A percentile compares a stretch with the other conserved stretches of the same genome.
These are phyloP conservation scores for Enteromius radiatus DNA, from an alignment of 2,797 vertebrate species.

Conservation along the genomic window DNA sequence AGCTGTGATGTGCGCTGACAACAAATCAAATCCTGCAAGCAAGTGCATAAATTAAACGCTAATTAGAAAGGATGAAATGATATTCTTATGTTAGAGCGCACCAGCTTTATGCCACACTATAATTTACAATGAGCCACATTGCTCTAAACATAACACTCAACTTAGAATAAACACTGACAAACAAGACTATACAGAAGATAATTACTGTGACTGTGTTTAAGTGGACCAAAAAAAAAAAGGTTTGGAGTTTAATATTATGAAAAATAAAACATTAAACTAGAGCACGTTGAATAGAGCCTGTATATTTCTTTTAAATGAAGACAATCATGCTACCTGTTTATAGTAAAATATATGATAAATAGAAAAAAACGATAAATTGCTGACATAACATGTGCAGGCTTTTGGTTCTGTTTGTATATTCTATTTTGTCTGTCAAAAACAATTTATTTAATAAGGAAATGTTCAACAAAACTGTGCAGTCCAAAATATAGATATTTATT, in stretches of 20 bases:
- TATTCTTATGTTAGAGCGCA: slow-evolving; percentile 26
- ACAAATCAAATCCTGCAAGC: slow-evolving; percentile 16
- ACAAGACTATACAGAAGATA: slow-evolving; percentile 32
- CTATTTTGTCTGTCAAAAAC: background rate
- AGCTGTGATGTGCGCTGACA: background rate
- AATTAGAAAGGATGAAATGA: slow-evolving; percentile 33
- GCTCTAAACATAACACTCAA: slow-evolving; percentile 27
- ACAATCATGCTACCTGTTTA: background rate
- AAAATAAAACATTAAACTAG: background rate
- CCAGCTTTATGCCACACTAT: slow-evolving; percentile 19
- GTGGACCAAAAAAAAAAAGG: background rate
- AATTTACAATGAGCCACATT: slow-evolving; percentile 5
- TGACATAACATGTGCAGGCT: background rate
- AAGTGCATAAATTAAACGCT: slow-evolving; percentile 39
- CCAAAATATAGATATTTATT: slow-evolving; percentile 54
- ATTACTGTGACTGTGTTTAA: background rate
- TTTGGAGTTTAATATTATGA: background rate
- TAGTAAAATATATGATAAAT: background rate
- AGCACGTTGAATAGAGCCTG: too few relatives aligned
- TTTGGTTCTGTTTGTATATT: background rate
- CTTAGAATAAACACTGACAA: background rate
- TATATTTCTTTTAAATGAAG: background rate
- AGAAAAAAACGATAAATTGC: background rate
- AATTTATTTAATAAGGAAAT: too few relatives aligned
- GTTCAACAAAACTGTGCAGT: slow-evolving; percentile 19